phyloP scores from a whole-genome alignment of 1,140 invertebrate species.

The Triops longicaudatus region DNA sequence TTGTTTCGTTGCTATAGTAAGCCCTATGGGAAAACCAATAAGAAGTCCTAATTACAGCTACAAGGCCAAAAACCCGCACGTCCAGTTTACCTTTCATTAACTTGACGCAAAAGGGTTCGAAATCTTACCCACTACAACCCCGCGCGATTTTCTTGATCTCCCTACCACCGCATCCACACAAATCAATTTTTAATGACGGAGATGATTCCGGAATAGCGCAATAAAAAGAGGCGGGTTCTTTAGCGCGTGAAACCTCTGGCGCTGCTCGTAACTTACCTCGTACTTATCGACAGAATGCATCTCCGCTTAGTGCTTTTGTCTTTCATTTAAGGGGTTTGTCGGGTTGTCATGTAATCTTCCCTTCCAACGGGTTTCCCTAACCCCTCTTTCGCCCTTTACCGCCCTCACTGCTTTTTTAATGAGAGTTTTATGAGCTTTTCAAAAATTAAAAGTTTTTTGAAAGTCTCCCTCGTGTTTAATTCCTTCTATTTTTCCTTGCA shows the following conservation, averaged over 20 bases:
- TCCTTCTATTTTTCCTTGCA: neutral
- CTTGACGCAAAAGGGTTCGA: too few species aligned
- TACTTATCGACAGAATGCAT: conserved; percentile 10
- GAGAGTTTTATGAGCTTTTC: neutral
- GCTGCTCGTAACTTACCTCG: neutral
- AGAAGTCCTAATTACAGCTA: too few species aligned
- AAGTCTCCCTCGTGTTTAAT: neutral
- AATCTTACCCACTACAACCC: too few species aligned
- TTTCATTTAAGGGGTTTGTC: conserved; percentile 2
- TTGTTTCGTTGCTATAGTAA: too few species aligned
- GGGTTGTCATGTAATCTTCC: neutral
- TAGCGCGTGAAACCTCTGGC: conserved; percentile 2
- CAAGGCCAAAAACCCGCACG: too few species aligned
- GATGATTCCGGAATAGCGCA: neutral
- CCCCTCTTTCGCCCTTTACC: neutral
- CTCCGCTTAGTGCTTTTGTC: conserved; percentile 14
- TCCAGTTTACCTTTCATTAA: too few species aligned
- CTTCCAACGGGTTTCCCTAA: neutral
- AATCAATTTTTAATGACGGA: neutral
- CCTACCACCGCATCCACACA: neutral
- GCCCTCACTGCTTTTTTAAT: neutral
- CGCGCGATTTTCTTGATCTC: too few species aligned
- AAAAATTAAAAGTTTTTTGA: neutral
- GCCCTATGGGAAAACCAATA: too few species aligned
- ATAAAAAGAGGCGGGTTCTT: conserved; percentile 9